These are phyloP conservation scores for Coccyzus lansbergi DNA, from an alignment of 2,797 vertebrate genomes.

Conservation along the genomic window DNA sequence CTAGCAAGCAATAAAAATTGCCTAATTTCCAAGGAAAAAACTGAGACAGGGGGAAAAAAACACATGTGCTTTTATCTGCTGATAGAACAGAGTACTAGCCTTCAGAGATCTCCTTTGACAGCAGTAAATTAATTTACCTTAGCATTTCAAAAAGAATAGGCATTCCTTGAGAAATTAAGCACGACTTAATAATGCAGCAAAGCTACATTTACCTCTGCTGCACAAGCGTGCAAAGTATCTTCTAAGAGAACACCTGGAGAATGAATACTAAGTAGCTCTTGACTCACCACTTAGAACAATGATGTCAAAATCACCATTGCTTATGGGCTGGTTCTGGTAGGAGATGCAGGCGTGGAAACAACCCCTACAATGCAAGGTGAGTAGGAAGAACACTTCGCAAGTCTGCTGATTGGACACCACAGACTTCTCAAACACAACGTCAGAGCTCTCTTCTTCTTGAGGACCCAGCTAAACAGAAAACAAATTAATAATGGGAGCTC, in stretches of 20 bases:
- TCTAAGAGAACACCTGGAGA: neutral
- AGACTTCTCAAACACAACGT: constrained; percentile 87
- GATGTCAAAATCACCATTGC: constrained; percentile 97
- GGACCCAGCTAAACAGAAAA: constrained; percentile 86
- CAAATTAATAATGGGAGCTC: neutral
- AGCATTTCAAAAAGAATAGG: neutral
- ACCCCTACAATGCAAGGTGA: constrained; percentile 89
- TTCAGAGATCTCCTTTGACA: neutral
- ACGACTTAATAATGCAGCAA: neutral
- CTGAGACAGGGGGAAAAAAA: neutral
- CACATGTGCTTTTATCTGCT: neutral
- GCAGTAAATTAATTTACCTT: neutral
- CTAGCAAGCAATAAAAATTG: neutral
- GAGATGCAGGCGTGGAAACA: constrained; percentile 94
- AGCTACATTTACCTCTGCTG: neutral
- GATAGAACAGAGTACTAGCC: neutral
- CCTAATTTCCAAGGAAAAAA: neutral
- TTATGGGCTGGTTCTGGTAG: constrained; percentile 93
- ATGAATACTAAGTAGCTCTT: neutral
- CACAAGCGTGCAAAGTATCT: neutral
- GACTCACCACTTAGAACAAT: constrained; percentile 96
- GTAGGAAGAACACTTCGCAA: constrained; percentile 89
- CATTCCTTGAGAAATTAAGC: neutral
- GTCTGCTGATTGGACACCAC: constrained; percentile 90
- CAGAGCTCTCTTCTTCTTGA: constrained; percentile 87